Conservation (phyloP, 2,797 vertebrate species). For the Neostethus bicornis region DNA sequence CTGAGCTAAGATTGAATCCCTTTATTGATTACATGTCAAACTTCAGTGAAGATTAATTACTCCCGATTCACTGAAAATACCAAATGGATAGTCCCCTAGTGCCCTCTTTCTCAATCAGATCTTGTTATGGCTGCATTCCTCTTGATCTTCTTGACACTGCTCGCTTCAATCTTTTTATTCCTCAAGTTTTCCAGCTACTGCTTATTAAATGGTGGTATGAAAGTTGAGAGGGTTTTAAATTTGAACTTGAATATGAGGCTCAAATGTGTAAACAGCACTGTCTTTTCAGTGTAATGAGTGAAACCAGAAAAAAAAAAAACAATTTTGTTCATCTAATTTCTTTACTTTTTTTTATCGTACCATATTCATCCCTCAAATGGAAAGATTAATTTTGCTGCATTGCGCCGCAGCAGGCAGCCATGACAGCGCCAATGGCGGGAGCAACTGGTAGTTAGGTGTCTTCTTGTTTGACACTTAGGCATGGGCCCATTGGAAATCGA, state of each 20-base stretch:
- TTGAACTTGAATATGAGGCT: slow-evolving; percentile 1
- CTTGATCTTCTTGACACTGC: slow-evolving; percentile 40
- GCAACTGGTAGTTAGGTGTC: too few species aligned
- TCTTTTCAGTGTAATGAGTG: neutral
- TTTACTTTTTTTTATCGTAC: too few species aligned
- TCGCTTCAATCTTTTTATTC: slow-evolving; percentile 42
- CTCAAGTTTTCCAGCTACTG: slow-evolving; percentile 27
- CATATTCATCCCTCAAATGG: too few species aligned
- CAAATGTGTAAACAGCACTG: neutral
- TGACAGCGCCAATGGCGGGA: too few species aligned
- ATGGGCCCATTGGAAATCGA: too few species aligned
- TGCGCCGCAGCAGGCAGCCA: too few species aligned
- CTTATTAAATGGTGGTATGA: slow-evolving; percentile 28
- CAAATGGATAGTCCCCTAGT: slow-evolving; percentile 51
- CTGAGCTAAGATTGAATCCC: slow-evolving; percentile 68
- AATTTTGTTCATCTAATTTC: too few species aligned
- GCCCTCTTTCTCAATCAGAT: slow-evolving; percentile 67
- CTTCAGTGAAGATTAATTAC: slow-evolving; percentile 77
- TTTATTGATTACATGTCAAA: slow-evolving; percentile 76
- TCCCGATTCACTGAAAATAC: slow-evolving; percentile 69
- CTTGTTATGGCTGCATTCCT: slow-evolving; percentile 60
- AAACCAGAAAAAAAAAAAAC: neutral
- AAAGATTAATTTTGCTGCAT: too few species aligned
- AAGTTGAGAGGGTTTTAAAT: slow-evolving; percentile 15
- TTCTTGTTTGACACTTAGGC: too few species aligned